These are phyloP conservation scores for Hydropsyche tenuis DNA, from an alignment of 1,140 invertebrate genomes.

Conservation along the genomic window DNA sequence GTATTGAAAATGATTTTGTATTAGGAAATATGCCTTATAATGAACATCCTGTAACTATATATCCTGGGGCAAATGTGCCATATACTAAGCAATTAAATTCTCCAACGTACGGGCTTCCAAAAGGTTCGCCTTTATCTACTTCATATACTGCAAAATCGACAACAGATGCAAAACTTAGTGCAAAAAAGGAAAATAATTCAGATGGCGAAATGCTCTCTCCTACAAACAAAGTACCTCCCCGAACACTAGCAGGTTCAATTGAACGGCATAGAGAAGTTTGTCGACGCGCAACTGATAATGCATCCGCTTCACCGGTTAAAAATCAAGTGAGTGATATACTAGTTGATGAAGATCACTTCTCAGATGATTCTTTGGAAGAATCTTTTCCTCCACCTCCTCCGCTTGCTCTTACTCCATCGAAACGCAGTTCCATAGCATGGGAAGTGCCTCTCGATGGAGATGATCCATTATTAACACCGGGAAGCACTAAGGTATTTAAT, in stretches of 20 bases:
- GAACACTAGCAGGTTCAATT: constrained; percentile 71
- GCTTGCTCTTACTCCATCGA: constrained; percentile 65
- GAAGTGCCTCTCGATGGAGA: constrained; percentile 77
- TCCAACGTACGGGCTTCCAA: constrained; percentile 57
- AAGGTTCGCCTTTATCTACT: constrained; percentile 56
- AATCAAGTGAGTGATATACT: constrained; percentile 58
- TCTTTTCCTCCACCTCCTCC: constrained; percentile 67
- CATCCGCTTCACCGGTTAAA: constrained; percentile 52
- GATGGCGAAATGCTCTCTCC: constrained; percentile 63
- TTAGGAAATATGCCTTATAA: constrained; percentile 63
- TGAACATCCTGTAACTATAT: constrained; percentile 69
- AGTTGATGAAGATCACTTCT: constrained; percentile 77
- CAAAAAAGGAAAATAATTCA: constrained; percentile 52
- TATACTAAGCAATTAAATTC: constrained; percentile 58
- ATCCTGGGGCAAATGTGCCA: constrained; percentile 63
- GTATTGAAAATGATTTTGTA: constrained; percentile 60
- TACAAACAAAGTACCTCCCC: constrained; percentile 69
- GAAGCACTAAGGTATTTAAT: constrained; percentile 71
- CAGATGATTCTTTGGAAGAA: constrained; percentile 82
- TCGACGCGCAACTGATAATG: constrained; percentile 62
- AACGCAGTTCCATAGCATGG: constrained; percentile 81
- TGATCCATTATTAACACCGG: constrained; percentile 72
- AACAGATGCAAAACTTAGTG: constrained; percentile 46
- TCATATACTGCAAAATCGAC: constrained; percentile 54
- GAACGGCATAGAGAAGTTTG: constrained; percentile 79